Base-by-base conservation (phyloP, 1,140 invertebrate genomes). In the Hyles vespertilio region DNA sequence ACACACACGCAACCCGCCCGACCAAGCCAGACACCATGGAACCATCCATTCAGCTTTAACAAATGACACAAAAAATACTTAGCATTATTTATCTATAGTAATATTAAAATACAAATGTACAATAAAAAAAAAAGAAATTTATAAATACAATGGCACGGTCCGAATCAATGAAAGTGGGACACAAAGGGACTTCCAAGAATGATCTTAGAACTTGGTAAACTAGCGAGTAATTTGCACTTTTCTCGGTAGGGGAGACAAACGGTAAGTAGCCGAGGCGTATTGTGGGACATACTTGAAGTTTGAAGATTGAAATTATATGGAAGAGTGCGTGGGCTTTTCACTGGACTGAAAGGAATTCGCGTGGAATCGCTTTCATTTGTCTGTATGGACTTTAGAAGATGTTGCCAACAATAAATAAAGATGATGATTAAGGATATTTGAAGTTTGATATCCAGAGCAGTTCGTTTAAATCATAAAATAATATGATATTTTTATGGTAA, bases 61-160 rank as follows among this genome's bases (percentile, higher is more conserved):
- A 82, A 84, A 81, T 73, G 72, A 57, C 62, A 40, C 64, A 65
- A 79, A 82, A 77, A 79, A 74, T 67, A 67, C 70, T 68, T 65
- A 67, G 69, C 70, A 78, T 86, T 82, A 85, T 84, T 84, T 84
- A 85, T 85, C 74, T 78, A 82, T 75, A 60, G 70, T 78, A 75
- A 83, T 82, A 84, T 84, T 83, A 82, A 82, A 85, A 83, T 83
- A 85, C 79, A 81, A 79, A 84, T 64, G 77, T 65, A 84, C 76
- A 84, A 82, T 81, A 73, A 81, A 78, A 74, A 74, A 74, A 70
- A 69, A 72, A 69, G 63, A 78, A 79, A 79, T 80, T 77, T 81
- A 81, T 81, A 79, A 74, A 69, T 67, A 74, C 65, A 67, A 51
- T 48, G 47, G 5, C 47, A 22, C 9, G n/a, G 8, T 40, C 34